Evolutionary conservation across 2,888 invertebrate genomes (phyloP), one percentile per base, ranked within the genome.

Genomic region (Geophilus truncorum): DNA sequence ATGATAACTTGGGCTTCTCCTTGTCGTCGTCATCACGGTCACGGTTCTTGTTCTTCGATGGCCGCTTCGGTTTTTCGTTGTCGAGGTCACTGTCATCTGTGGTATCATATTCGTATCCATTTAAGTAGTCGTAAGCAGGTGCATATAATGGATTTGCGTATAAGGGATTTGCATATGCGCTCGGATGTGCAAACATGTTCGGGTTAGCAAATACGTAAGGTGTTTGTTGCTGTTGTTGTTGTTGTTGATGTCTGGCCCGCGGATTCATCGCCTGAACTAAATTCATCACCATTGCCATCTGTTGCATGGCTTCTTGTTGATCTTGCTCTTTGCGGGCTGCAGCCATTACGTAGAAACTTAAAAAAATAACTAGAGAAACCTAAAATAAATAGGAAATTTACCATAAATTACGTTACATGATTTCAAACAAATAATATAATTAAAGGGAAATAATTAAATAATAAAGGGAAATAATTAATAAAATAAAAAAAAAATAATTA

Each of bases 261-360:
- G 77, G 77, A 21, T 32, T 32, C 34, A 45, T 25, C 1, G 78
- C 78, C 23, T 78, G 78, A 28, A 78, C 78, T 25, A 78, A 23
- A 51, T 51, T 51, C 78, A 62, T 79, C 32, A 79, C 79, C 79
- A 79, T 79, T 7, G 28, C 62, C 12, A 62, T 30, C 62, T 79
- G 79, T 57, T 79, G 62, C 79, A 79, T 51, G 10, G 79, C 79
- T 32, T 79, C 79, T 36, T 62, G 34, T n/a, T 1, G 79, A 32
- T 79, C 79, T 30, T 79, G 79, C 21, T 79, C 32, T 57, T 62
- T 51, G 18, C 51, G 21, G 9, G 77, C 77, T 32, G 32, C 32
- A 2, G 30, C 32, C 28, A 77, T 30, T 15, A 10, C 32, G 15
- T 21, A 32, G 18, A 77, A 36, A 23, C 77, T 36, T 77, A 77